phyloP scores from a whole-genome alignment of 1,140 invertebrate genomes.

The Apis florea region DNA sequence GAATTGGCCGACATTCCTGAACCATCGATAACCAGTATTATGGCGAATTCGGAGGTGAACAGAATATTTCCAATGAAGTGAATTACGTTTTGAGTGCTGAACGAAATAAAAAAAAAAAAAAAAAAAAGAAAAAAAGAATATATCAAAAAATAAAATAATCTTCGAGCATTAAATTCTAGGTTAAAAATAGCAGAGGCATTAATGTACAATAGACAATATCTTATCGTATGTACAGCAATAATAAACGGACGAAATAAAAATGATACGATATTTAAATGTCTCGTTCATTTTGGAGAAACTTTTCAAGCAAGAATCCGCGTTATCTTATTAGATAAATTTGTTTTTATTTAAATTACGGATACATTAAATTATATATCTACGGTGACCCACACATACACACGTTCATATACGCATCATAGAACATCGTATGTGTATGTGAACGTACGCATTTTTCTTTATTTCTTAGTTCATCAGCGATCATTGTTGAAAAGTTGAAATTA shows the following conservation, averaged over 20 bases:
- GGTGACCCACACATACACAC: conserved; percentile 29
- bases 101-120: background rate
- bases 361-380: conserved; percentile 63
- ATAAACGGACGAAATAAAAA: background rate
- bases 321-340: conserved; percentile 49
- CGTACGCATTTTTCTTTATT: background rate
- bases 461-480: conserved; percentile 34
- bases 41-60: conserved; percentile 25
- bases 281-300: background rate
- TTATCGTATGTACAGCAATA: background rate
- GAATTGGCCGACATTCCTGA: conserved; percentile 16
- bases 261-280: background rate
- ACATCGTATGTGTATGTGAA: too few species aligned
- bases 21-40: conserved; percentile 24
- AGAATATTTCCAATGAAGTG: background rate
- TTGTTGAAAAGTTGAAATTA: conserved; percentile 34
- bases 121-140: too few species aligned
- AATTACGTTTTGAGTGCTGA: background rate
- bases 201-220: background rate
- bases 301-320: background rate
- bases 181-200: background rate
- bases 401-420: background rate
- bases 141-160: background rate
- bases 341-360: conserved; percentile 68
- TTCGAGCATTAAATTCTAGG: too few species aligned